Evolutionary conservation across 2,888 invertebrate species (phyloP).

Genomic region (Euzetes globulus): DNA sequence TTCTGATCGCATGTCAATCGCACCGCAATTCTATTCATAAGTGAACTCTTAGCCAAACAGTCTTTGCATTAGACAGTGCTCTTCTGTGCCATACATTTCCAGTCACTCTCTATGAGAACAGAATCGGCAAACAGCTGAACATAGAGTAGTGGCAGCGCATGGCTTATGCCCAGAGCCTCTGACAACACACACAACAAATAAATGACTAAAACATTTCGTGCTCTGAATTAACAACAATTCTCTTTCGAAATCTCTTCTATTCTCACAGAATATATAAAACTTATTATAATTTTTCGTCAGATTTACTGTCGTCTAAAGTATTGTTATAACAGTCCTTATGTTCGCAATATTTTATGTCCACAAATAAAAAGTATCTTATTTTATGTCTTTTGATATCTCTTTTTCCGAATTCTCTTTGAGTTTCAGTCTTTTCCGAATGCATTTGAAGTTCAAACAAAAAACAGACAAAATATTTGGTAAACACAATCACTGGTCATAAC

Average conservation of each 20-base stretch:
- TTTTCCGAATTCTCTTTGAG: not conserved
- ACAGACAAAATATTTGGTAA: too few species aligned
- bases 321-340: not conserved
- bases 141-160: not conserved
- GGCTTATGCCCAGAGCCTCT: not conserved
- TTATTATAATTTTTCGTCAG: too few species aligned
- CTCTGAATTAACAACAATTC: not conserved
- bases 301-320: not conserved
- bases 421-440: not conserved
- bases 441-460: too few species aligned
- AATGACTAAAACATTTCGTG: conserved; percentile 5
- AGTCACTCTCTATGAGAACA: not conserved
- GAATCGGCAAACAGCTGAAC: conserved; percentile 1
- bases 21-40: not conserved
- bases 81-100: not conserved
- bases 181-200: not conserved
- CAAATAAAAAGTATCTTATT: not conserved
- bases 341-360: not conserved
- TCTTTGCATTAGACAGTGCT: not conserved
- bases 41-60: not conserved
- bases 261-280: not conserved
- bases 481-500: too few species aligned
- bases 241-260: not conserved
- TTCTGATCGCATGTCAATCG: not conserved
- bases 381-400: not conserved